Percentiles rank a stretch among this genome's conserved stretches.
phyloP scores from a whole-genome alignment of 2,113 vertebrate species.

The Periophthalmus modestus region DNA sequence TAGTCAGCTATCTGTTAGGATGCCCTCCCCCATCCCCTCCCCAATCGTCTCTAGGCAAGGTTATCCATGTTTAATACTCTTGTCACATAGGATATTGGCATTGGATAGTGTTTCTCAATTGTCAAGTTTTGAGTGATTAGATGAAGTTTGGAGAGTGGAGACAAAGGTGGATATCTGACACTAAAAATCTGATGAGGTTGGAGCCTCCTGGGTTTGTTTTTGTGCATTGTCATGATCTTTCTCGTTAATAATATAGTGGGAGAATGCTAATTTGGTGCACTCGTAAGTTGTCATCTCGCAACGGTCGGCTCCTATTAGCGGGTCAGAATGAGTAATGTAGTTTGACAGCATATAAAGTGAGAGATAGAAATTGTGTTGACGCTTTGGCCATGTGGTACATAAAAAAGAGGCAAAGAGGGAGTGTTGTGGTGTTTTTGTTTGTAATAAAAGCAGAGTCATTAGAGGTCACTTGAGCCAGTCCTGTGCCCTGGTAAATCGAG shows the following conservation, averaged over 20 bases:
- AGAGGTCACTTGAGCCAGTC: neutral
- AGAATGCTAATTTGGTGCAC: conserved; percentile 39
- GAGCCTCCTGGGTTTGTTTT: conserved; percentile 3
- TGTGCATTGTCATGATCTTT: conserved; percentile 16
- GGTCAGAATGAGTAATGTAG: conserved; percentile 28
- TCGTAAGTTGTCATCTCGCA: conserved; percentile 50
- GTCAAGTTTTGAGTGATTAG: conserved; percentile 4
- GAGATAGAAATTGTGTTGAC: conserved; percentile 24
- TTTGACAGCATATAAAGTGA: conserved; percentile 54
- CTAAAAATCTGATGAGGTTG: conserved; percentile 1
- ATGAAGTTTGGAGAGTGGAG: neutral
- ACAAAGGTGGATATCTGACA: conserved; percentile 31
- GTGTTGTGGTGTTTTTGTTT: neutral
- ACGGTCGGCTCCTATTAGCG: conserved; percentile 42
- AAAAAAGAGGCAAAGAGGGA: neutral
- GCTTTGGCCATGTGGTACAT: neutral
- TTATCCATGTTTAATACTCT: conserved; percentile 41
- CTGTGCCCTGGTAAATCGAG: too few species aligned
- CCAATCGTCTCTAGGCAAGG: conserved; percentile 63
- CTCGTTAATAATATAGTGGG: conserved; percentile 23
- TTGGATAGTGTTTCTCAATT: conserved; percentile 41
- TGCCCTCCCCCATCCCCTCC: conserved; percentile 52
- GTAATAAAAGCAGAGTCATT: neutral
- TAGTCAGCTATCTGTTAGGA: conserved; percentile 76
- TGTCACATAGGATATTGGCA: conserved; percentile 26